phyloP scores from a whole-genome alignment of 2,113 vertebrate species.

The Grammomys dolichurus region DNA sequence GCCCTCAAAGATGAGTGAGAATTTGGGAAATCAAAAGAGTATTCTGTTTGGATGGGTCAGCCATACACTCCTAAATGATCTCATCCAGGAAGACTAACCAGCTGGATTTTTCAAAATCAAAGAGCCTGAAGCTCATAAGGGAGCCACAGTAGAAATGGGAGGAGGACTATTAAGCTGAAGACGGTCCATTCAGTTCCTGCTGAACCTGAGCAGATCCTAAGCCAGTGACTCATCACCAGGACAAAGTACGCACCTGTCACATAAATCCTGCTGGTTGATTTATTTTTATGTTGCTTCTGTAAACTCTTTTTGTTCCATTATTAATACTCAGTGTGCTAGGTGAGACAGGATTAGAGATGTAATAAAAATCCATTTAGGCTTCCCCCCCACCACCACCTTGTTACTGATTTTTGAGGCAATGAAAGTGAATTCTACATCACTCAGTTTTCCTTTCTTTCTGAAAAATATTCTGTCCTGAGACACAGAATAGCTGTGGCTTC shows the following conservation, averaged over 20 bases:
- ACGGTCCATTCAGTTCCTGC: constrained; percentile 40
- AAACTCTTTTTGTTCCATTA: constrained; percentile 63
- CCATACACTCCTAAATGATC: background rate
- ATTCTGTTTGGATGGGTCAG: background rate
- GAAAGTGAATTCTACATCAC: background rate
- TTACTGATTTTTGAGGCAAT: background rate
- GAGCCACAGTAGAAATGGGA: background rate
- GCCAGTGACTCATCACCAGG: constrained; percentile 51
- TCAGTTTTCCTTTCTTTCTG: background rate
- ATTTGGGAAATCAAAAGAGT: background rate
- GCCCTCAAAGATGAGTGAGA: background rate
- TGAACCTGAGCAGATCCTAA: constrained; percentile 42
- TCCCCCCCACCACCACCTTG: background rate
- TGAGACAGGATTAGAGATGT: background rate
- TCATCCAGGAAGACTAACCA: constrained; percentile 27
- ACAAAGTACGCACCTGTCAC: constrained; percentile 68
- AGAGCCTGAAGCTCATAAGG: constrained; percentile 31
- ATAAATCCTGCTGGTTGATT: constrained; percentile 46
- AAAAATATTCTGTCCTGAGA: background rate
- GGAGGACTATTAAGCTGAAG: constrained; percentile 1
- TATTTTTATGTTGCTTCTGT: constrained; percentile 73
- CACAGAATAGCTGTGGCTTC: background rate
- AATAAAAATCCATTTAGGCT: constrained; percentile 29
- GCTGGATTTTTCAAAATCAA: background rate
- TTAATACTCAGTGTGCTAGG: constrained; percentile 56